A percentile compares a stretch with the other conserved stretches of the same genome.
Conservation (phyloP, 37 sponge, comb jelly and placozoan genomes). For the Beroe forskalii region DNA sequence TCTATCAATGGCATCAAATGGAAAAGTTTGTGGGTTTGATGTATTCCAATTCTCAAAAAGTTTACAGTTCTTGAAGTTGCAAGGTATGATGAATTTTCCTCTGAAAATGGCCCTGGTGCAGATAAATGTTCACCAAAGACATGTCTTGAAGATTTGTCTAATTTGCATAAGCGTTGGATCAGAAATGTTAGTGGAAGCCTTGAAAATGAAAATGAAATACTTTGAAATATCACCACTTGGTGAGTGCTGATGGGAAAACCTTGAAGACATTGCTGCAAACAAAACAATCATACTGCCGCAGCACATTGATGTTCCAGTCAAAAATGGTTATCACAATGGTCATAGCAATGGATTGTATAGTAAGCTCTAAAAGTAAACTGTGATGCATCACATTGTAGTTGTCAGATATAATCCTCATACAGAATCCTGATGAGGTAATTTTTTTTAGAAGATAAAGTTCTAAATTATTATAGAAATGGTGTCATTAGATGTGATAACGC, state of each 20-base stretch:
- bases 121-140: conserved; percentile 87
- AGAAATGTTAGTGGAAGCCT: conserved; percentile 24
- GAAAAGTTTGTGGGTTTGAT: conserved; percentile 99
- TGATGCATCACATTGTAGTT: too few species aligned
- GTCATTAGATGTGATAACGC: too few species aligned
- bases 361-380: conserved; percentile 25
- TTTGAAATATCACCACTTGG: conserved; percentile 36
- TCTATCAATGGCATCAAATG: conserved; percentile 90
- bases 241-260: not conserved
- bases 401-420: too few species aligned
- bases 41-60: conserved; percentile 89
- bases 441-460: too few species aligned
- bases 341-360: conserved; percentile 45
- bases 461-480: too few species aligned
- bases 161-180: conserved; percentile 80
- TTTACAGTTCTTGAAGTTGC: conserved; percentile 90
- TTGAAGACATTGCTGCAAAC: not conserved
- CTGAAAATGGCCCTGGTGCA: conserved; percentile 88
- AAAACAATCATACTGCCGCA: conserved; percentile 4
- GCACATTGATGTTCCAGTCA: not conserved
- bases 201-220: not conserved
- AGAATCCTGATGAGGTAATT: too few species aligned
- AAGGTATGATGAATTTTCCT: conserved; percentile 92
- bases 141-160: conserved; percentile 73
- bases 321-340: conserved; percentile 41